Evolutionary conservation across 2,113 vertebrate species (phyloP).

Genomic region (Ploceus nigricollis): DNA sequence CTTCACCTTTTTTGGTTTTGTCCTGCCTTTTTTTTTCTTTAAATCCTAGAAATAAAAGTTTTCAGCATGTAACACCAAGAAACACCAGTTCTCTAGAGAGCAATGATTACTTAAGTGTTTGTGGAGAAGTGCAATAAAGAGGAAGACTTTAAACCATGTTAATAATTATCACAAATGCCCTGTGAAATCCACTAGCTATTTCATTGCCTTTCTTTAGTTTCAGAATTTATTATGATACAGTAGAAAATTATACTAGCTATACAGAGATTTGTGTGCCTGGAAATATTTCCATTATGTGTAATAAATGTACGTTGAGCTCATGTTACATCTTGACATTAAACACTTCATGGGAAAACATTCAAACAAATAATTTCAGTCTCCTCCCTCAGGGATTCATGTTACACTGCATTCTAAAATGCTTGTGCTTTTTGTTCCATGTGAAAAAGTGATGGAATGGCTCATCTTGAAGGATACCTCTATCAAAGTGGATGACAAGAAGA

Average conservation of each 20-base stretch:
- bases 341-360: background rate
- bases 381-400: background rate
- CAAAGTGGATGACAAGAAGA: background rate
- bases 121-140: background rate
- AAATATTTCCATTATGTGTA: background rate
- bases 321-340: background rate
- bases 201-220: background rate
- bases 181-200: background rate
- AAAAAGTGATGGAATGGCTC: background rate
- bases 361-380: background rate
- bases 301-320: background rate
- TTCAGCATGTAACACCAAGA: background rate
- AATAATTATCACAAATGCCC: background rate
- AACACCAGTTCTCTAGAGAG: background rate
- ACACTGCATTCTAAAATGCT: background rate
- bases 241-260: background rate
- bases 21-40: background rate
- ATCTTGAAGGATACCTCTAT: background rate
- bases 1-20: background rate
- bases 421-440: background rate
- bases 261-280: background rate
- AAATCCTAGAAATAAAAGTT: background rate
- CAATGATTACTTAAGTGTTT: background rate
- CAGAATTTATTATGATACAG: background rate
- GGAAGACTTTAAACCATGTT: background rate